Percentiles rank a stretch among this genome's conserved stretches.
Conservation (phyloP, 1,140 invertebrate genomes). For the Neuroterus valhalla region DNA sequence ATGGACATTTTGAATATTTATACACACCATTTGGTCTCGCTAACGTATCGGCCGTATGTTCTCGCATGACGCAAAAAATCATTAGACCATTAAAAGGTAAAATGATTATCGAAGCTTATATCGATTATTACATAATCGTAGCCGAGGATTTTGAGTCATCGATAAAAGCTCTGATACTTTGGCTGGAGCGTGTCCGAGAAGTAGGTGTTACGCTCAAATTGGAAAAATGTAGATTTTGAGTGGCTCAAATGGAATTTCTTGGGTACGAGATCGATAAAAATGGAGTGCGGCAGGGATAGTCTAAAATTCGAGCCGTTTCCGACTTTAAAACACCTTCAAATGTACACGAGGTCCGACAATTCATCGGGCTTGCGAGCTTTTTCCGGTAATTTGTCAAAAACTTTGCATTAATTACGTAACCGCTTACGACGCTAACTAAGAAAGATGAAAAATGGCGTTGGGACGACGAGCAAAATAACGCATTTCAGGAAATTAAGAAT, state of each 20-base stretch:
- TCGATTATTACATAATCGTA: constrained; percentile 33
- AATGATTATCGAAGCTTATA: constrained; percentile 2
- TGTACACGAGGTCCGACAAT: constrained; percentile 41
- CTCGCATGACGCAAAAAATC: constrained; percentile 23
- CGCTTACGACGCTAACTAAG: constrained; percentile 39
- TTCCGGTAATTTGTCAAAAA: constrained; percentile 3
- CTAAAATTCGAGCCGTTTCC: constrained; percentile 26
- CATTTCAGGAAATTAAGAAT: constrained; percentile 31
- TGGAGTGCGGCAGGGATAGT: constrained; percentile 27
- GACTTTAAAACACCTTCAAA: constrained; percentile 31
- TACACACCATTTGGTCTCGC: constrained; percentile 33
- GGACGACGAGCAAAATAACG: constrained; percentile 31
- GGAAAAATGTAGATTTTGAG: constrained; percentile 37
- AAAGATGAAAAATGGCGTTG: constrained; percentile 34
- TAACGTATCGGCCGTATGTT: constrained; percentile 32
- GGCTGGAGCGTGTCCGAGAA: background rate
- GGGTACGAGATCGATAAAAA: constrained; percentile 20
- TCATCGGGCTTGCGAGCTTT: constrained; percentile 50
- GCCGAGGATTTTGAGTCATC: background rate
- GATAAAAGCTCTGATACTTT: background rate
- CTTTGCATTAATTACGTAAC: constrained; percentile 41
- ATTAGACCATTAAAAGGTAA: background rate
- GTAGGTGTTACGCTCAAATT: constrained; percentile 32
- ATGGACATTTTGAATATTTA: constrained; percentile 14
- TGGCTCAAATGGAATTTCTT: constrained; percentile 30